Base-by-base conservation (phyloP, 92 coral and sea anemone species). In the Palythoa caribaeorum region DNA sequence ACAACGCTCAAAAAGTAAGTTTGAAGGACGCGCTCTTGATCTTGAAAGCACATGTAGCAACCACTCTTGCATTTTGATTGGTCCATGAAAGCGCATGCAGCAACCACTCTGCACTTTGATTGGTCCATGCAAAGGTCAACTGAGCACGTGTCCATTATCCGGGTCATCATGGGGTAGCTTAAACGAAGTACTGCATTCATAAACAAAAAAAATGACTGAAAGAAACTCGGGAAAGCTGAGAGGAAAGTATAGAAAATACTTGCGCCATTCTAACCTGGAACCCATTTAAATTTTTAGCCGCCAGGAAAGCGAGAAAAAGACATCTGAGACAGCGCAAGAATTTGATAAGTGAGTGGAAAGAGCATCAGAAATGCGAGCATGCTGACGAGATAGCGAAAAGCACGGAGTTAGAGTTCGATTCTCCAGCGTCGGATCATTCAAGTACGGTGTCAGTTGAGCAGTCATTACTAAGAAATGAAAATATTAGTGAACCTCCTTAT, bases 151-250 rank as follows among this genome's bases (percentile, higher is more conserved):
- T 28, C 40, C 75, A 70, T 70, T 70, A 70, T 70, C 75, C 75
- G 40, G 75, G 75, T 70, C 75, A 70, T 70, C 75, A 70, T 9
- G 75, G 75, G 75, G 15, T 70, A 70, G 75, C 75, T 70, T 70
- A 70, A 35, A 70, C 75, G 28, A 38, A 8, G 75, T 70, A 70
- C 75, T 8, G 75, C 2, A 70, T 70, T 70, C 75, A 2, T 14
- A 0, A 70, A 70, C 75, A 70, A 70, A 70, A 12, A 68, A 70
- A 70, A 70, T 70, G 75, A 47, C 75, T 70, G 75, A 70, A 70
- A 70, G 75, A 70, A 60, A 16, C 68, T 2, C n/a, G 15, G 66
- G 66, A 60, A 60, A 60, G 19, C 66, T 3, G 15, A 14, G 68
- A 60, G 21, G 68, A 6, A 60, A 70, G 75, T 70, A 70, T 70